Evolutionary conservation across 2,797 vertebrate species (phyloP), one percentile per base, ranked within the genome.

Genomic region (Mallotus villosus): DNA sequence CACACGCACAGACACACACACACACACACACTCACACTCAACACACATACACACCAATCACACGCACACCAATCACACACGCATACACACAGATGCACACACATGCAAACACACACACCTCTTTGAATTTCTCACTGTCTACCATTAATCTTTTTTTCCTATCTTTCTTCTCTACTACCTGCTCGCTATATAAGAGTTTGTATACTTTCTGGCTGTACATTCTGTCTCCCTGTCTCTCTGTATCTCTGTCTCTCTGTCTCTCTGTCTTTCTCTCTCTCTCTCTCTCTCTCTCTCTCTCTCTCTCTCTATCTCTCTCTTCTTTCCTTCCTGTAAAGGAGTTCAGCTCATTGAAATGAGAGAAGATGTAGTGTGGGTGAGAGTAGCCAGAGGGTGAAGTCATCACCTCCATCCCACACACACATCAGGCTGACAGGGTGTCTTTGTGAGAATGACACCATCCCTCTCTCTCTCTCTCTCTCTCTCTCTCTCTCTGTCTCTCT

Each of bases 331-430:
- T 37, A 57, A 63, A 67, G 9, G 25, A n/a, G 25, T 41, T 25
- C 51, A 67, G 62, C 22, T 4, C 51, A 55, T 61, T 67, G 67
- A 73, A 71, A 63, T 71, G 59, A 25, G 53, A 63, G 32, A 34
- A 71, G 63, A 46, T 46, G 67, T 53, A 62, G 21, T 67, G 55
- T 49, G 27, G 29, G 49, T 70, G 67, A 73, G 63, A 19, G 63
- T 25, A 71, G 63, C 25, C 57, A 11, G 9, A 24, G 63, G 63
- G 63, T 66, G 37, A 67, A 67, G 24, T 67, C 65, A 67, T 58
- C 67, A 21, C 53, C 27, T 14, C 17, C 27, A 53, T 27, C 29
- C 8, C 17, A 66, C 41, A 49, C 17, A 62, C 55, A 74, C 53
- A 27, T 72, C 49, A 34, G 29, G 32, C 61, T 55, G 60, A 62